Base-by-base conservation (phyloP, 1,140 invertebrate genomes). In the Asobara japonica region DNA sequence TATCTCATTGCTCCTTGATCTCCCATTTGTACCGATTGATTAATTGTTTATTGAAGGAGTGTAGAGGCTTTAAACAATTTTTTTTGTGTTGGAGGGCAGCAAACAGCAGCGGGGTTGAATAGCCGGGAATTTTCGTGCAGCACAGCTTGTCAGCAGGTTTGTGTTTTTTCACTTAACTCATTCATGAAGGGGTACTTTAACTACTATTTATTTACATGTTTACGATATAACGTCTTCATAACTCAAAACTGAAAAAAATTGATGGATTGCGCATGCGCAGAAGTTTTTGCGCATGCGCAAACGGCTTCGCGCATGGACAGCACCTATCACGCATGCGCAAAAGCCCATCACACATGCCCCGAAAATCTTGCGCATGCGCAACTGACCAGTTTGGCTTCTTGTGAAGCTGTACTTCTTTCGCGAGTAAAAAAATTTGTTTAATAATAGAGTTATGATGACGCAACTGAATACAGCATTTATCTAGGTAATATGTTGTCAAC, bases 111-210 rank as follows among this genome's bases (percentile, higher is more conserved):
- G 76, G 82, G 85, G 84, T 86, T 87, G 83, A n/a, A 79, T 86
- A 86, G 84, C 82, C 75, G 70, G 86, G 84, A 78, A 56, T 56
- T 56, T 87, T 87, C 86, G 86, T 87, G 86, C 86, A 87, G 85
- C 85, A 86, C 86, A 87, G 86, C 86, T 87, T 87, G 86, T 87
- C 86, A 87, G 86, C 86, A 87, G 83, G 85, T 83, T 87, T 84
- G 84, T 86, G 82, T 86, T 82, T 45, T n/a, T 45, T 80, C 61
- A 71, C 60, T 72, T 74, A 83, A 84, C 83, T 86, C 80, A 82
- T 84, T 84, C 80, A 84, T 81, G 78, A 56, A 85, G 76, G 79
- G 79, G 76, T 84, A 79, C 78, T 78, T 80, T 80, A 71, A 81
- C 78, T 83, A 86, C 69, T 64, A 29, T 79, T 86, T 85, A 83